These are phyloP conservation scores for Cheilosia impressa DNA, from an alignment of 2,888 invertebrate genomes.

Conservation along the genomic window DNA sequence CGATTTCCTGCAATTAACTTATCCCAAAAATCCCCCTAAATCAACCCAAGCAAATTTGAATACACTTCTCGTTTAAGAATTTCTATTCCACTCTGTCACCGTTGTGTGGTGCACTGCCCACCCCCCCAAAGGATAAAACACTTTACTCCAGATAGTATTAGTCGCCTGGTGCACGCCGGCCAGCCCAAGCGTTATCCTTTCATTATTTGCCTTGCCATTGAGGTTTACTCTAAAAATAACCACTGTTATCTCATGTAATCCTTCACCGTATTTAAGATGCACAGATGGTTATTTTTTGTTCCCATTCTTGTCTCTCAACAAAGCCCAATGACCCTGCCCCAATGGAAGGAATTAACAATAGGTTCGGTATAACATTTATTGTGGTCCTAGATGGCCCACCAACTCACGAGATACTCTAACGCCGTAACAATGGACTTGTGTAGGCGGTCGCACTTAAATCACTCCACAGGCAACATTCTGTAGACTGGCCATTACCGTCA, in stretches of 20 bases:
- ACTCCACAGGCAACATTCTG: conserved; percentile 55
- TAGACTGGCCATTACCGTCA: conserved; percentile 39
- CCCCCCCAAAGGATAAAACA: neutral
- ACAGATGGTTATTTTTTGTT: conserved; percentile 3
- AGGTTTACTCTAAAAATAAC: conserved; percentile 55
- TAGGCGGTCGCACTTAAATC: conserved; percentile 52
- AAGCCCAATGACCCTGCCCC: conserved; percentile 58
- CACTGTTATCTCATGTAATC: conserved; percentile 66
- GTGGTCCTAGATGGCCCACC: conserved; percentile 58
- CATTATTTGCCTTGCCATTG: conserved; percentile 52
- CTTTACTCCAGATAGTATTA: conserved; percentile 10
- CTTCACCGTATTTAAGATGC: conserved; percentile 62
- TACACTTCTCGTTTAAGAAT: neutral
- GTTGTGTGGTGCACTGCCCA: conserved; percentile 3
- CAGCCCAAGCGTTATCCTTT: conserved; percentile 25
- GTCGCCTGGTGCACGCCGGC: neutral
- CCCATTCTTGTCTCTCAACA: conserved; percentile 22
- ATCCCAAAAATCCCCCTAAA: neutral
- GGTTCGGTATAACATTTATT: conserved; percentile 58
- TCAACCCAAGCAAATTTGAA: neutral
- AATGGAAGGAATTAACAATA: conserved; percentile 58
- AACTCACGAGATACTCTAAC: conserved; percentile 46
- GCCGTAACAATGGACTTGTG: conserved; percentile 54
- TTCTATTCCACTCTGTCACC: neutral
- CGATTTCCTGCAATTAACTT: neutral